A percentile compares a stretch with the other conserved stretches of the same genome.
Conservation (phyloP, 2,113 vertebrate species). For the Progne subis region DNA sequence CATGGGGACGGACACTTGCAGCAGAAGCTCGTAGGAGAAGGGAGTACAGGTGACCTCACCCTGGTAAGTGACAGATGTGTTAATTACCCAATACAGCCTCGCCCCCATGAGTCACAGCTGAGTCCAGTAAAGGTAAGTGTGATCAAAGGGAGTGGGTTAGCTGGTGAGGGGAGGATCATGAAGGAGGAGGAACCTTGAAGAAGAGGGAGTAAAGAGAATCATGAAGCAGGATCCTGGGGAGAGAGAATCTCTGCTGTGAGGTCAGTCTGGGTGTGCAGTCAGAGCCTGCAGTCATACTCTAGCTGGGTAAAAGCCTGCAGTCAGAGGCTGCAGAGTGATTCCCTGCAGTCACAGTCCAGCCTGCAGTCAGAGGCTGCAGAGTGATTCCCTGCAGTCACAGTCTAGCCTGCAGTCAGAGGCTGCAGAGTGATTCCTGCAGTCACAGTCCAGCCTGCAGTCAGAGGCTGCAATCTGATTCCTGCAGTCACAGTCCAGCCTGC, state of each 20-base stretch:
- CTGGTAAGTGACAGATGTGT: background rate
- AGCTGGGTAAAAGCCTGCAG: too few species aligned
- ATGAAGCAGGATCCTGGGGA: background rate
- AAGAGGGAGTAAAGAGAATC: background rate
- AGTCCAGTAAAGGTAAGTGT: background rate
- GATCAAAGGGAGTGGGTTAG: background rate
- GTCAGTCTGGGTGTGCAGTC: background rate
- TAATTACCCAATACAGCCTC: background rate
- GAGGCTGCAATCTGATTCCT: too few species aligned
- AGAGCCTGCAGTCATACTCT: too few species aligned
- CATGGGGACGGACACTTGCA: background rate
- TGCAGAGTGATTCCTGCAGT: too few species aligned
- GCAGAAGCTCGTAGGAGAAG: background rate
- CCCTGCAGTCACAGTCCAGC: too few species aligned
- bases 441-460: too few species aligned
- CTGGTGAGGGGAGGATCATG: background rate
- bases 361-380: too few species aligned
- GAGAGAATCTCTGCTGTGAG: background rate
- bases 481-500: too few species aligned
- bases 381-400: too few species aligned
- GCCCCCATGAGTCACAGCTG: background rate
- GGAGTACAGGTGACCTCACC: background rate
- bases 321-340: background rate
- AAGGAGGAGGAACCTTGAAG: background rate
- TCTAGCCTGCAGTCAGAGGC: too few species aligned